A percentile compares a stretch with the other conserved stretches of the same genome.
These are phyloP conservation scores for Luffia ferchaultella DNA, from an alignment of 2,888 invertebrate genomes.

Conservation along the genomic window DNA sequence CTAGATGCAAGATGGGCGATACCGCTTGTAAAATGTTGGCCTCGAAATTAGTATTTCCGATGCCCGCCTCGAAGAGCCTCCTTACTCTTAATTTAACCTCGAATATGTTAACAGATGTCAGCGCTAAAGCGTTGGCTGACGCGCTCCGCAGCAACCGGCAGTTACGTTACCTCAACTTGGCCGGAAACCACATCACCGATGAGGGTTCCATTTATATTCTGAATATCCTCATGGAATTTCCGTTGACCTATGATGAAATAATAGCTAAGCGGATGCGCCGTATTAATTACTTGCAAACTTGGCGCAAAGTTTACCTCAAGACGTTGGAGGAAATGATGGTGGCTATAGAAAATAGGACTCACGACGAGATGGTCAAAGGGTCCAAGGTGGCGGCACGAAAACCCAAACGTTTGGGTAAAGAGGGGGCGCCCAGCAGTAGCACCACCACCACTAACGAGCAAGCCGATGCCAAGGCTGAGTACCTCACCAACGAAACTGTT, in stretches of 20 bases:
- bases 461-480: not conserved
- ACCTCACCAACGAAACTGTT: slow-evolving; percentile 20
- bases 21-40: slow-evolving; percentile 24
- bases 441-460: not conserved
- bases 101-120: slow-evolving; percentile 35
- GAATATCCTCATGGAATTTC: slow-evolving; percentile 24
- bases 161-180: slow-evolving; percentile 33
- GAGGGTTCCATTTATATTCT: slow-evolving; percentile 25
- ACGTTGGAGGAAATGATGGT: not conserved
- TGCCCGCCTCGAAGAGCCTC: slow-evolving; percentile 27
- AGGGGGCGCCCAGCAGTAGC: slow-evolving; percentile 19
- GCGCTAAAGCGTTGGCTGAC: slow-evolving; percentile 25
- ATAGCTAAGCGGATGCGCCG: slow-evolving; percentile 18
- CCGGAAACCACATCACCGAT: slow-evolving; percentile 33
- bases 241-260: slow-evolving; percentile 26
- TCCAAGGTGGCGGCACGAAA: slow-evolving; percentile 15
- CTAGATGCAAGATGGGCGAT: slow-evolving; percentile 33
- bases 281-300: slow-evolving; percentile 22
- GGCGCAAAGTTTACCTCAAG: not conserved
- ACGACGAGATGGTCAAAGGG: too few species aligned
- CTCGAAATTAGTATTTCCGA: slow-evolving; percentile 19
- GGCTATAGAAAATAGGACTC: not conserved
- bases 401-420: slow-evolving; percentile 19
- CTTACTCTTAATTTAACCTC: slow-evolving; percentile 30
- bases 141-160: slow-evolving; percentile 30